These are phyloP conservation scores for Chinchilla lanigera DNA, from an alignment of 2,113 vertebrate genomes.

Conservation along the genomic window DNA sequence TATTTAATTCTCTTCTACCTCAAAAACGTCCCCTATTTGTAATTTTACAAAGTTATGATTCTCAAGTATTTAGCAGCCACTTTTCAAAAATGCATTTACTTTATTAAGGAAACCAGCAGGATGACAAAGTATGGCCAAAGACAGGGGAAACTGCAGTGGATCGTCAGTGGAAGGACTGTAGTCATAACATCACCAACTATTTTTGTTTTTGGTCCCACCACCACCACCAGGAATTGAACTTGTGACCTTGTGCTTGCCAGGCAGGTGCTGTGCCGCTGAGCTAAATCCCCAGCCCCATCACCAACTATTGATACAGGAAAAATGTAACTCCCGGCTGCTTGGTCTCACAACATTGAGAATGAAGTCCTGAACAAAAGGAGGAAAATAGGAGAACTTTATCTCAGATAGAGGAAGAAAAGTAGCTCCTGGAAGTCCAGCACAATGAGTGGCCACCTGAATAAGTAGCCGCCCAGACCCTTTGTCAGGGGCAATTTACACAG, in stretches of 20 bases:
- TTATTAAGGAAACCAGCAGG: constrained; percentile 19
- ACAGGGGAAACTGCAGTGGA: background rate
- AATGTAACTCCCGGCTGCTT: background rate
- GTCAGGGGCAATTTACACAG: background rate
- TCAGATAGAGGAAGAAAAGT: background rate
- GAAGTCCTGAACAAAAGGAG: background rate
- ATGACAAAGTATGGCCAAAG: background rate
- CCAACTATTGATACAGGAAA: background rate
- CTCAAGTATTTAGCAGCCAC: background rate
- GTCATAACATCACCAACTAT: no score
- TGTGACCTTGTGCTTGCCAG: no score
- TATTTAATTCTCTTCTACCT: background rate
- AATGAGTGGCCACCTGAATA: background rate
- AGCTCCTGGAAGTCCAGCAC: background rate
- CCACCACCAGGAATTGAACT: no score
- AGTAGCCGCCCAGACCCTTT: background rate
- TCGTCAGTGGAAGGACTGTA: background rate
- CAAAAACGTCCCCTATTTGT: background rate
- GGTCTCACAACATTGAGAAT: background rate
- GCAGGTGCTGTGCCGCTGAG: no score
- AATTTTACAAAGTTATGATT: background rate
- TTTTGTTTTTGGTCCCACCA: no score
- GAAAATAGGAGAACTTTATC: background rate
- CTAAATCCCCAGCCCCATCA: no score
- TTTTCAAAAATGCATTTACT: constrained; percentile 5